A percentile compares a stretch with the other conserved stretches of the same genome.
Conservation (phyloP, 2,888 invertebrate species). For the Corbicula japonica region DNA sequence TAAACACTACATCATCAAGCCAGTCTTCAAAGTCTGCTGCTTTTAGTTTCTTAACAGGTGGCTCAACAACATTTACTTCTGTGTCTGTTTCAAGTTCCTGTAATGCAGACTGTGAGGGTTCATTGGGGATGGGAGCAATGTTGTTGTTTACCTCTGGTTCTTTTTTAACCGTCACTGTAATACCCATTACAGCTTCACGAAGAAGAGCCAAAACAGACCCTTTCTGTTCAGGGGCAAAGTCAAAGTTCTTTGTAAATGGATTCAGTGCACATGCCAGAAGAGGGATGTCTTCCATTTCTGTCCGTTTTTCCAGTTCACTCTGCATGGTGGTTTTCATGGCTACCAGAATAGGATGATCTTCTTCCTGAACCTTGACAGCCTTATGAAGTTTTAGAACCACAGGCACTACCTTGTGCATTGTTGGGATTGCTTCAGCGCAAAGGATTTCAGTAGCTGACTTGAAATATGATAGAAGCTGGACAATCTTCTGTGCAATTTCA, state of each 20-base stretch:
- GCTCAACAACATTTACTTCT: constrained; percentile 1
- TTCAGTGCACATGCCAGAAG: constrained; percentile 9
- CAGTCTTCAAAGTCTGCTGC: constrained; percentile 12
- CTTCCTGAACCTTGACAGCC: neutral
- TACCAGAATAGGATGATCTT: neutral
- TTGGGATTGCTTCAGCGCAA: constrained; percentile 21
- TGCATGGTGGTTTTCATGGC: constrained; percentile 5
- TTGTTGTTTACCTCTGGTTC: too few relatives aligned
- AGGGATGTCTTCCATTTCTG: constrained; percentile 2
- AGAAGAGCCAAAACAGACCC: neutral
- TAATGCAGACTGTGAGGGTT: too few relatives aligned
- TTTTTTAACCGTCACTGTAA: too few relatives aligned
- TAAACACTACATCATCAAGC: constrained; percentile 15
- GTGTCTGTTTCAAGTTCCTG: neutral
- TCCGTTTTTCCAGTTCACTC: constrained; percentile 2
- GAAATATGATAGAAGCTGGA: constrained; percentile 14
- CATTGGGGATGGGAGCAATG: too few relatives aligned
- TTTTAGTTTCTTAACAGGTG: constrained; percentile 11
- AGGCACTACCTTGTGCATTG: constrained; percentile 21
- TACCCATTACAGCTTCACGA: neutral
- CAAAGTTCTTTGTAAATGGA: constrained; percentile 21
- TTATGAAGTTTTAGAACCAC: neutral
- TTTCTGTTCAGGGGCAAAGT: neutral
- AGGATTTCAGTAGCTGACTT: constrained; percentile 22
- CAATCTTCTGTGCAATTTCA: constrained; percentile 5